Percentiles rank a stretch among this genome's conserved stretches.
Conservation (phyloP, 2,888 invertebrate genomes). For the Leistus spinibarbis region DNA sequence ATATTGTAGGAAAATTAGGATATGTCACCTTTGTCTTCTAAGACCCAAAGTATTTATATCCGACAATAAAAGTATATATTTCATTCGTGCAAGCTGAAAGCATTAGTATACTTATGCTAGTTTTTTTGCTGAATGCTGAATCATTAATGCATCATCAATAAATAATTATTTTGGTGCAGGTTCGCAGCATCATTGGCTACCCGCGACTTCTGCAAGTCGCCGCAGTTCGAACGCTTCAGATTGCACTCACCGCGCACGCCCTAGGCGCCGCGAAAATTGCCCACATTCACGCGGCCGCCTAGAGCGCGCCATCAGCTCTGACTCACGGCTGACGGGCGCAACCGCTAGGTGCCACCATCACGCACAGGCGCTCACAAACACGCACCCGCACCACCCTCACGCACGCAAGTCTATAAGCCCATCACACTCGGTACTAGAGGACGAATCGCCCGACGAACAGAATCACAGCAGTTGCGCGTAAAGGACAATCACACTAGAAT, state of each 20-base stretch:
- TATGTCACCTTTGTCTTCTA: too few species aligned
- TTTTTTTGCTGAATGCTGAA: too few species aligned
- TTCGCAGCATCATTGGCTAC: conserved; percentile 32
- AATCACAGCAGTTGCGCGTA: conserved; percentile 7
- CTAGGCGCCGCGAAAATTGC: conserved; percentile 50
- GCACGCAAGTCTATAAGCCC: conserved; percentile 19
- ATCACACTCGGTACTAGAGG: conserved; percentile 1
- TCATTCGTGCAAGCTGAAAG: too few species aligned
- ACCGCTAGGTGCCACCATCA: conserved; percentile 44
- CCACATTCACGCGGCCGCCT: conserved; percentile 49
- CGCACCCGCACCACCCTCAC: conserved; percentile 38
- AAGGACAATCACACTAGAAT: too few species aligned
- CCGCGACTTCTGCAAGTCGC: conserved; percentile 47
- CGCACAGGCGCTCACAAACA: conserved; percentile 3
- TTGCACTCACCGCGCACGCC: conserved; percentile 51
- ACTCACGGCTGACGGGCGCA: conserved; percentile 53
- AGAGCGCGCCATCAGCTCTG: conserved; percentile 54
- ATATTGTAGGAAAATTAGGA: too few species aligned
- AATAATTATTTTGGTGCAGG: too few species aligned
- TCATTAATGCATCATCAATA: too few species aligned
- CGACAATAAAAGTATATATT: too few species aligned
- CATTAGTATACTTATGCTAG: too few species aligned
- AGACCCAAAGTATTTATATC: too few species aligned
- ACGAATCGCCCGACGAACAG: not conserved
- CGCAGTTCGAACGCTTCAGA: conserved; percentile 58